Conservation (phyloP, 2,797 vertebrate genomes). For the Catostomus latipinnis region DNA sequence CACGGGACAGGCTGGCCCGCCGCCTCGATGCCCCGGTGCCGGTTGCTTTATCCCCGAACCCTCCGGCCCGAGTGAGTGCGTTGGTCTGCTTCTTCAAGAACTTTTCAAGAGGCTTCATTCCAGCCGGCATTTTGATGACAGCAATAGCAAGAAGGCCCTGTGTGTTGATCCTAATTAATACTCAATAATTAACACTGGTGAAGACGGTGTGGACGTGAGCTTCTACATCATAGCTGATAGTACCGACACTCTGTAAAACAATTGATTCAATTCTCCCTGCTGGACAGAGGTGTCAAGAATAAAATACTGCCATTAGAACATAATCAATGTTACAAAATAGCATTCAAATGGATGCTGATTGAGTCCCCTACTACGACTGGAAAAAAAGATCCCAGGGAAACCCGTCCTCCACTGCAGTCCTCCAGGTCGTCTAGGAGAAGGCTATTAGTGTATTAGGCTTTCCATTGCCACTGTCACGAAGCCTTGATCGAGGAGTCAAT, state of each 20-base stretch:
- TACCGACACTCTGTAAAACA: constrained; percentile 13
- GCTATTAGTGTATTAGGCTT: constrained; percentile 32
- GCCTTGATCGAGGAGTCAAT: constrained; percentile 15
- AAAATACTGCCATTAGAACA: constrained; percentile 52
- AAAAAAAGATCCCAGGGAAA: constrained; percentile 25
- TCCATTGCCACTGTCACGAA: constrained; percentile 6
- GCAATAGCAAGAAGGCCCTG: constrained; percentile 56
- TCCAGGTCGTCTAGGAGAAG: constrained; percentile 43
- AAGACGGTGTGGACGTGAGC: constrained; percentile 8
- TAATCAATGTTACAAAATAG: constrained; percentile 3
- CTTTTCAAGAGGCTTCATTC: constrained; percentile 96
- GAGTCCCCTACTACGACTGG: constrained; percentile 14
- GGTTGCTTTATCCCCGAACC: constrained; percentile 79
- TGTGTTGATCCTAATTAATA: constrained; percentile 35
- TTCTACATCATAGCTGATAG: constrained; percentile 60
- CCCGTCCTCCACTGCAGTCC: constrained; percentile 60
- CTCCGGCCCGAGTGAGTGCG: constrained; percentile 86
- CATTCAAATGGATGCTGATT: constrained; percentile 19
- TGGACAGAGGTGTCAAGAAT: constrained; percentile 34
- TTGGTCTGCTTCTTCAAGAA: constrained; percentile 95
- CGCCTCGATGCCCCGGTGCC: constrained; percentile 79
- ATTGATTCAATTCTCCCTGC: neutral
- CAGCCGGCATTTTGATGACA: constrained; percentile 80
- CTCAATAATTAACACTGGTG: constrained; percentile 35
- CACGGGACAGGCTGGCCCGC: constrained; percentile 88